Percentiles rank a stretch among this genome's conserved stretches.
phyloP scores from a whole-genome alignment of 1,140 invertebrate genomes.

The Drosophila aff. region DNA sequence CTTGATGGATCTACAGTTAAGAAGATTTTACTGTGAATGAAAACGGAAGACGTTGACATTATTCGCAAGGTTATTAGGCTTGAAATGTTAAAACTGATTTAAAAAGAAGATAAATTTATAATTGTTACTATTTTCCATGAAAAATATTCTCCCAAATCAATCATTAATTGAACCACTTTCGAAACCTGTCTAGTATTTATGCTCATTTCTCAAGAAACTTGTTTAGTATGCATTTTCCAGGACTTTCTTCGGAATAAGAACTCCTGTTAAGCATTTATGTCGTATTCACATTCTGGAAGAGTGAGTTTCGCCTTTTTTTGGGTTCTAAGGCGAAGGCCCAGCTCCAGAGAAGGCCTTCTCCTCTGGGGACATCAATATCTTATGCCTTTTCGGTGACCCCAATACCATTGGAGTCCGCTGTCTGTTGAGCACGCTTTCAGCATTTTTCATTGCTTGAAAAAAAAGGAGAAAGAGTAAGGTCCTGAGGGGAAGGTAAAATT shows the following conservation, averaged over 20 bases:
- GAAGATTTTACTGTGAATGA: neutral
- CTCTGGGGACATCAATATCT: slow-evolving; percentile 47
- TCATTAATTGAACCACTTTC: neutral
- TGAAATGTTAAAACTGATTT: neutral
- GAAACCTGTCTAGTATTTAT: neutral
- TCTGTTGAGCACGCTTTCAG: slow-evolving; percentile 38
- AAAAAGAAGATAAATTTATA: too few species aligned
- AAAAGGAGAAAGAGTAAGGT: neutral
- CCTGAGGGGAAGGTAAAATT: slow-evolving; percentile 41
- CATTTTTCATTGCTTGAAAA: slow-evolving; percentile 57
- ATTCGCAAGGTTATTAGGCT: neutral
- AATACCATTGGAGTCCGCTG: slow-evolving; percentile 28
- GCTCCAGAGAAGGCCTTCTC: neutral
- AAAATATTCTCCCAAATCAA: neutral
- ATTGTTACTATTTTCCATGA: neutral
- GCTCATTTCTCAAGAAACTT: neutral
- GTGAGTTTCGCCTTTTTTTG: neutral
- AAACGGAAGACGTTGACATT: neutral
- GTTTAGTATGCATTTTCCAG: neutral
- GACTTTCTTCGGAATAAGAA: neutral
- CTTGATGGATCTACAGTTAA: neutral
- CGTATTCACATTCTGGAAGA: slow-evolving; percentile 9
- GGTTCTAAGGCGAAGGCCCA: neutral
- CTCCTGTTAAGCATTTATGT: slow-evolving; percentile 2
- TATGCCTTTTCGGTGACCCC: slow-evolving; percentile 39